Percentiles rank a stretch among this genome's conserved stretches.
These are phyloP conservation scores for Neocloeon triangulifer DNA, from an alignment of 1,140 invertebrate genomes.

Conservation along the genomic window DNA sequence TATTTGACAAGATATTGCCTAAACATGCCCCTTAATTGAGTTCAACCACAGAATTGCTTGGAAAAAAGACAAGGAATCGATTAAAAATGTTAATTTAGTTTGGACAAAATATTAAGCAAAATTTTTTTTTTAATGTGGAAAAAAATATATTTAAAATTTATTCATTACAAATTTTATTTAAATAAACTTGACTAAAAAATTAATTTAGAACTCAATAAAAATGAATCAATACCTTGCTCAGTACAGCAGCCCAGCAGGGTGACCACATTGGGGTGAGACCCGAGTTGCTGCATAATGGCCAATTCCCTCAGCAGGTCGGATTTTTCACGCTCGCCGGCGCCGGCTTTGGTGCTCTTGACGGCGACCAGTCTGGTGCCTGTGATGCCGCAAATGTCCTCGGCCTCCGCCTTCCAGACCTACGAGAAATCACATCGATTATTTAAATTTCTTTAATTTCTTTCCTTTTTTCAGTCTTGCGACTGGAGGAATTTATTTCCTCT, in stretches of 20 bases:
- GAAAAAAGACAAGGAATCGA: too few relatives aligned
- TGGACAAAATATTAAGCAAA: too few relatives aligned
- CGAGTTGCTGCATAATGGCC: constrained; percentile 63
- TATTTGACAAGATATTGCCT: too few relatives aligned
- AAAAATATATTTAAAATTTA: constrained; percentile 5
- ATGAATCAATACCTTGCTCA: too few relatives aligned
- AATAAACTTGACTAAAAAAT: too few relatives aligned
- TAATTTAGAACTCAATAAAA: too few relatives aligned
- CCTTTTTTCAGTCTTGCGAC: background rate
- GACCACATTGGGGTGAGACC: constrained; percentile 66
- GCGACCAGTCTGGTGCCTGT: constrained; percentile 57
- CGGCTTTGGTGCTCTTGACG: constrained; percentile 56
- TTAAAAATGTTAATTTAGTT: too few relatives aligned
- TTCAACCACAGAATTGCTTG: too few relatives aligned
- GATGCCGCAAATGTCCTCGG: constrained; percentile 50
- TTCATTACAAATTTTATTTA: too few relatives aligned
- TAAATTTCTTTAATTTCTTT: background rate
- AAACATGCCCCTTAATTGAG: too few relatives aligned
- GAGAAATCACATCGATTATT: constrained; percentile 5
- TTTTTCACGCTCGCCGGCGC: constrained; percentile 45
- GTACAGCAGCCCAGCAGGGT: constrained; percentile 65
- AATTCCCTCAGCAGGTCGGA: constrained; percentile 41
- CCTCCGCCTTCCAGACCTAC: constrained; percentile 63
- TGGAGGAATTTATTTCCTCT: background rate
- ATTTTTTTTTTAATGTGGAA: constrained; percentile 13